phyloP scores from a whole-genome alignment of 2,888 invertebrate genomes.

The Nebria brevicollis region DNA sequence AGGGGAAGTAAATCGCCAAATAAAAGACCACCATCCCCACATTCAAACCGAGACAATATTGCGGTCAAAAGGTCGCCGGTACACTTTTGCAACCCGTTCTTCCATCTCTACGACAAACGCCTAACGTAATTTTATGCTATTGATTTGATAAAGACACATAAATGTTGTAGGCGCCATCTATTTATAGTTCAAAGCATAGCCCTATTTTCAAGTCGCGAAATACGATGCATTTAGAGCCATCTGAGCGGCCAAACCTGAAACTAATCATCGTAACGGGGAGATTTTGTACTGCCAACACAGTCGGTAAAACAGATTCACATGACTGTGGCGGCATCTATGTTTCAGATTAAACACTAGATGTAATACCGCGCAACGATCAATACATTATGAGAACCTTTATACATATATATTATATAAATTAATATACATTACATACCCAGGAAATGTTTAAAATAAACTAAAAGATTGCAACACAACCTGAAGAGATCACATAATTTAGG shows the following conservation, averaged over 20 bases:
- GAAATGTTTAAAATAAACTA: no score
- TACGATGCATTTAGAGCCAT: background rate
- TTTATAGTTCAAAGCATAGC: background rate
- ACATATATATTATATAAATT: no score
- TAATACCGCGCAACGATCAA: no score
- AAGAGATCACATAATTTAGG: no score
- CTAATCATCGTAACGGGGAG: background rate
- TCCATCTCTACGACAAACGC: slow-evolving; percentile 17
- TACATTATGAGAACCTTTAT: no score
- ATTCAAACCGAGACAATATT: slow-evolving; percentile 53
- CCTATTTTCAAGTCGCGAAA: background rate
- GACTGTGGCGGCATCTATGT: background rate
- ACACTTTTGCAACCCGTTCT: background rate
- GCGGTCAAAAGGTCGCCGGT: slow-evolving; percentile 53
- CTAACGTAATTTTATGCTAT: slow-evolving; percentile 29
- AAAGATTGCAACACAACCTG: no score
- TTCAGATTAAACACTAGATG: background rate
- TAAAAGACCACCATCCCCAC: slow-evolving; percentile 23
- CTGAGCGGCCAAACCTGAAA: slow-evolving; percentile 11
- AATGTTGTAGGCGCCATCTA: background rate
- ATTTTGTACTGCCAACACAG: background rate
- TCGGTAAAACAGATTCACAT: slow-evolving; percentile 8
- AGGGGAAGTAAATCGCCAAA: slow-evolving; percentile 29
- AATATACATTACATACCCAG: no score
- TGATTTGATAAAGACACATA: slow-evolving; percentile 15